Conservation (phyloP, 2,888 invertebrate genomes). For the Cinara cedri region DNA sequence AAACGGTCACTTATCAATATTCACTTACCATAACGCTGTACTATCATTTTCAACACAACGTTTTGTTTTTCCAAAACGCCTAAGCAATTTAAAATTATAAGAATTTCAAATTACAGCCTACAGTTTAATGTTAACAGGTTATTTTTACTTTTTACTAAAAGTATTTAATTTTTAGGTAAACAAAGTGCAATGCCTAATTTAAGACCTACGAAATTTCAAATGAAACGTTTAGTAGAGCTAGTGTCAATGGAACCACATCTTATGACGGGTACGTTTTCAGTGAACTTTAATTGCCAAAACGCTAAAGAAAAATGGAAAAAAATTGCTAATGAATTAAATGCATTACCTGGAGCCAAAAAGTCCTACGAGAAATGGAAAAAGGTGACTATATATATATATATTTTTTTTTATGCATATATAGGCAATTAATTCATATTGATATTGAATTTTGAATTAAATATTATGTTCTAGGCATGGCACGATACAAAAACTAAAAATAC, state of each 20-base stretch:
- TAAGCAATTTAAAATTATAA: too few relatives aligned
- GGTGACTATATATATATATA: not conserved
- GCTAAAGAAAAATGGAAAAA: not conserved
- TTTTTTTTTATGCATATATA: not conserved
- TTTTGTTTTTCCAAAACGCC: too few relatives aligned
- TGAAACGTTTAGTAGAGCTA: not conserved
- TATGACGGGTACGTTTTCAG: not conserved
- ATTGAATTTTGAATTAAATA: not conserved
- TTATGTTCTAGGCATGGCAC: not conserved
- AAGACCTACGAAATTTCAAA: not conserved
- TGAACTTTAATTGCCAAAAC: not conserved
- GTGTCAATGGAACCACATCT: not conserved
- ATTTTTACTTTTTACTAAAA: too few relatives aligned
- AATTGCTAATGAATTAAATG: not conserved
- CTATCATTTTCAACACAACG: too few relatives aligned
- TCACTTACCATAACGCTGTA: too few relatives aligned
- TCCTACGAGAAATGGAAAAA: not conserved
- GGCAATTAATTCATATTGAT: not conserved
- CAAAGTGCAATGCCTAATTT: not conserved
- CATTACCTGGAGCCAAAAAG: not conserved
- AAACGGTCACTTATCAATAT: too few relatives aligned
- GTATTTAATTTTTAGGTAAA: too few relatives aligned
- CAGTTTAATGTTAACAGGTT: too few relatives aligned
- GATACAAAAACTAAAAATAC: not conserved
- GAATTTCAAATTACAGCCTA: too few relatives aligned